Evolutionary conservation across 2,888 invertebrate species (phyloP).

Genomic region (Drosophila siamana): DNA sequence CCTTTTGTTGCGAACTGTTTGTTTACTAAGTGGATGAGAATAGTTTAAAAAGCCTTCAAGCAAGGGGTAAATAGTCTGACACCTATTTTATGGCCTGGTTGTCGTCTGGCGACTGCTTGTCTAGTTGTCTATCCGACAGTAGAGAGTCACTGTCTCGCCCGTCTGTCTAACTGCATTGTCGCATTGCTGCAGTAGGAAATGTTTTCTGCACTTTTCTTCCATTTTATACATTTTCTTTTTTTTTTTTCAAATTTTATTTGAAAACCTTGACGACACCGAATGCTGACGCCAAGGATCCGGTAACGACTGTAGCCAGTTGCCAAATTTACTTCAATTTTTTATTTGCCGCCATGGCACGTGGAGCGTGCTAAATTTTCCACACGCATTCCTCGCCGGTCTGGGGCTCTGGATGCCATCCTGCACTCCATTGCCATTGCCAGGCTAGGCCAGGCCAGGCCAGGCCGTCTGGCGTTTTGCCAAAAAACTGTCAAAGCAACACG

Average conservation of each 20-base stretch:
- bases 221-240: slow-evolving; percentile 8
- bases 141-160: slow-evolving; percentile 28
- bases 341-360: slow-evolving; percentile 74
- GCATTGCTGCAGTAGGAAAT: slow-evolving; percentile 63
- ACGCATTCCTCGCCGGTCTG: slow-evolving; percentile 69
- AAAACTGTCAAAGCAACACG: slow-evolving; percentile 79
- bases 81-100: slow-evolving; percentile 38
- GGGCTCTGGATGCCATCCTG: slow-evolving; percentile 21
- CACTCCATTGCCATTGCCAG: slow-evolving; percentile 46
- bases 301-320: slow-evolving; percentile 72
- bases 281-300: slow-evolving; percentile 62
- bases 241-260: slow-evolving; percentile 37
- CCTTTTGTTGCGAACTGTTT: slow-evolving; percentile 1
- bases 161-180: slow-evolving; percentile 65
- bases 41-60: slow-evolving; percentile 8
- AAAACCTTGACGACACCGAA: slow-evolving; percentile 55
- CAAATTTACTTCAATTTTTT: slow-evolving; percentile 80
- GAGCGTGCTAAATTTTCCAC: slow-evolving; percentile 79
- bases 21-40: slow-evolving; percentile 1
- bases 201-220: slow-evolving; percentile 13
- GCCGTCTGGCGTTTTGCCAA: slow-evolving; percentile 72
- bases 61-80: slow-evolving; percentile 28
- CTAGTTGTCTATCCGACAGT: slow-evolving; percentile 51
- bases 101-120: slow-evolving; percentile 42
- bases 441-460: too few relatives aligned